Base-by-base conservation (phyloP, 2,888 invertebrate species). In the Drosophila cyrtoloma region DNA sequence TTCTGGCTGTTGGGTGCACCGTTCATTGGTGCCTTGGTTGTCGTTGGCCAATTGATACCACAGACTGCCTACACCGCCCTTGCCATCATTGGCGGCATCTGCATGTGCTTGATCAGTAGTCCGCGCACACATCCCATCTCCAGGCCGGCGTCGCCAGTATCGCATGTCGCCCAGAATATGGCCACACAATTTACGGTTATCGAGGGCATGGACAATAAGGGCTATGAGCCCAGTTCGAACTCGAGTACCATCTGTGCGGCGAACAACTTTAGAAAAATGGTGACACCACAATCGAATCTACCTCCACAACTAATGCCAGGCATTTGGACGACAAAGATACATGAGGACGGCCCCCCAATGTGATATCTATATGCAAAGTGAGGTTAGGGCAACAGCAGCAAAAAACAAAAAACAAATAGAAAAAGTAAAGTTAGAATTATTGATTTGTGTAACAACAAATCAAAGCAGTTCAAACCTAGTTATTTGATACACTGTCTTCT, bases 1-100 rank as follows among this genome's bases (percentile, higher is more conserved):
- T 92, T 93, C 65, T 93, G 93, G 93, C 90, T 94, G 5, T 77
- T 94, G 47, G 91, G 92, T 6, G 93, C 93, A n/a, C 93, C 94
- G 33, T 94, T 93, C 65, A 89, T 94, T 56, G 94, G 93, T 14
- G 93, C 93, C 22, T 93, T 92, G 33, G 90, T 93, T 26, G 92
- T 93, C 62, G 91, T 93, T 77, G 93, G 93, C 28, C 92, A 93
- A 65, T 81, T 93, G 3, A 85, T 93, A 74, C 93, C 93, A 16
- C 93, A 93, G 82, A 93, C 93, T 35, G 86, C 92, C 63, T 93
- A 92, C 70, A 93, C 93, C 22, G 91, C 93, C 19, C 79, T 93
- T 53, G 90, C 93, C 72, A 92, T 93, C 67, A 65, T 90, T 61
- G 93, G 93, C 65, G 93, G 93, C 35, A 68, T 93, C 66, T 86